Base-by-base conservation (phyloP, 1,140 invertebrate species). In the Pteromalus puparum region DNA sequence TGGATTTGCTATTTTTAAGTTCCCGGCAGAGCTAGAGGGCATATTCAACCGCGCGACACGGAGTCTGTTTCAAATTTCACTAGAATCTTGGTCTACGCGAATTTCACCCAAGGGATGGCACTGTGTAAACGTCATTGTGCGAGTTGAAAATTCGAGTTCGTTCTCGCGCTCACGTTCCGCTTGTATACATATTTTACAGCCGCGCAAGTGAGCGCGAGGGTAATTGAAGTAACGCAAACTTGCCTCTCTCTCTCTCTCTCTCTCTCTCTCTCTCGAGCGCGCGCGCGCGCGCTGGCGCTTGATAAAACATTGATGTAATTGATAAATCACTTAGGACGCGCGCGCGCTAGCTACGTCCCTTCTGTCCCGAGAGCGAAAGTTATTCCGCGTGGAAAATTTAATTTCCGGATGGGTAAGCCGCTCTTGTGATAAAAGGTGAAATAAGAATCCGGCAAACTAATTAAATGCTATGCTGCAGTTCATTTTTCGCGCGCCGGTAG, bases 61-160 rank as follows among this genome's bases (percentile, higher is more conserved):
- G 48, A 72, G 68, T 81, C 34, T 72, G 42, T 21, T 81, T 81
- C n/a, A 81, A 72, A 81, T 81, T 68, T 70, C 46, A 28, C 77
- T 68, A n/a, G 67, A 80, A 80, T 67, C 78, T 80, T 80, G 46
- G 65, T 80, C 67, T 80, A 68, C 30, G 38, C 38, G 38, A 80
- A 80, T 68, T 68, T 34, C 30, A 46, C 61, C 67, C 18, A 34
- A 46, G 30, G 61, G 68, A 46, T 6, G 28, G 38, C 13, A 42
- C 30, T 70, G 46, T 74, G 80, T 74, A 81, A 81, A 81, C 72
- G 70, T 81, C 70, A 81, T 81, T 74, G 70, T 61, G 53, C 80
- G 53, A 80, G 67, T 68, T 81, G 13, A 42, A 82, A 53, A 81
- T 53, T 81, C 68, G n/a, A 68, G 61, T 26, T 80, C 61, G 15